Evolutionary conservation across 2,113 vertebrate species (phyloP), one percentile per base, ranked within the genome.

Genomic region (Seriola rivoliana): DNA sequence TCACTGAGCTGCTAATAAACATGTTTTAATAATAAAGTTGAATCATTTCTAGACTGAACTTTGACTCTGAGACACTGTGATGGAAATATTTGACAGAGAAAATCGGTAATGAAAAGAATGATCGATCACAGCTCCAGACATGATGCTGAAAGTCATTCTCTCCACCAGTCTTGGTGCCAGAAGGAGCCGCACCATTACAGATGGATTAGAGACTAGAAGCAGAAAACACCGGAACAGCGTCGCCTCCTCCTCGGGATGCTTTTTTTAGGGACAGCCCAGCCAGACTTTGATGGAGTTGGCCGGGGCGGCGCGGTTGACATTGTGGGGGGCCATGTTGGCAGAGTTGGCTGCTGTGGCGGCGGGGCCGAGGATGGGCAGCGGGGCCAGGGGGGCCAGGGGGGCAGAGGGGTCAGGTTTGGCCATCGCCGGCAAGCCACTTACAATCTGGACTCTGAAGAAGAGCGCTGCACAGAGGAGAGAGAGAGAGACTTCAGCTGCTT

Each of bases 401-500:
- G 92, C 92, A 19, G 84, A 82, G 0, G 95, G 95, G 11, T 94
- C 72, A 6, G 96, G 95, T 25, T 89, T 67, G 11, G 44, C 34
- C 82, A 94, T 74, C 3, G 74, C 94, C 44, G 92, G 96, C 94
- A 93, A 94, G 90, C 96, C 96, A 0, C 93, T 95, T 4, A 90
- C 94, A 55, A 97, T 68, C 54, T 96, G 94, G 23, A 98, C 55
- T 2, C 81, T 97, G 89, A 97, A 97, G 92, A 96, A 95, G 67
- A 95, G 95, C 75, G 96, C 97, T 98, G 94, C 19, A 29, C 29
- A 42, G 21, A 80, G 87, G 86, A 19, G 54, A 64, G 3, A 25
- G 9, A 3, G 55, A 0, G 19, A 3, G 3, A 13, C 0, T 9
- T 62, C 2, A 60, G 21, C 29, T 50, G 14, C 8, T 13, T 50